Evolutionary conservation across 2,797 vertebrate genomes (phyloP).

Genomic region (Pelodytes ibericus): DNA sequence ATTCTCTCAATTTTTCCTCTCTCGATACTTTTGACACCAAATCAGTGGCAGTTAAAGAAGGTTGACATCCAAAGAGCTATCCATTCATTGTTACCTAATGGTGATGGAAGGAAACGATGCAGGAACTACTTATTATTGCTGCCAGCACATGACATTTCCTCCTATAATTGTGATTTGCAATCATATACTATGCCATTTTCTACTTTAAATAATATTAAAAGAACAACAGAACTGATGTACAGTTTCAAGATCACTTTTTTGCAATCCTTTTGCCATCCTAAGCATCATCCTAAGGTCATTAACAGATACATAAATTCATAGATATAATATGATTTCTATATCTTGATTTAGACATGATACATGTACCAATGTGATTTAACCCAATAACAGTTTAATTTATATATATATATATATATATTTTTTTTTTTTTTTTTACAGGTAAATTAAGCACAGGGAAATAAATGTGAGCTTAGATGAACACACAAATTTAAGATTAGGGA

Average conservation of each 20-base stretch:
- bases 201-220: conserved; percentile 12
- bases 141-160: conserved; percentile 10
- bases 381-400: too few species aligned
- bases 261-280: conserved; percentile 19
- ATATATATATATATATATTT: background rate
- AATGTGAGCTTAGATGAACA: too few species aligned
- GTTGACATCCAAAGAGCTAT: background rate
- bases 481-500: too few species aligned
- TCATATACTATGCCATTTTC: conserved; percentile 17
- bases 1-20: background rate
- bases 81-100: background rate
- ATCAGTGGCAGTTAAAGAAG: background rate
- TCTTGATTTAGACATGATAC: too few species aligned
- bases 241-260: background rate
- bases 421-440: background rate
- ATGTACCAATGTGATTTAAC: too few species aligned
- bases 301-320: background rate
- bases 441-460: too few species aligned
- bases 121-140: conserved; percentile 16
- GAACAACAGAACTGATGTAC: conserved; percentile 34
- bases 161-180: conserved; percentile 21
- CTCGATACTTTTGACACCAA: background rate
- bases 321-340: too few species aligned
- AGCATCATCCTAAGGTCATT: background rate
- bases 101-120: conserved; percentile 1